Base-by-base conservation (phyloP, 2,888 invertebrate genomes). In the Nomada ruficornis region DNA sequence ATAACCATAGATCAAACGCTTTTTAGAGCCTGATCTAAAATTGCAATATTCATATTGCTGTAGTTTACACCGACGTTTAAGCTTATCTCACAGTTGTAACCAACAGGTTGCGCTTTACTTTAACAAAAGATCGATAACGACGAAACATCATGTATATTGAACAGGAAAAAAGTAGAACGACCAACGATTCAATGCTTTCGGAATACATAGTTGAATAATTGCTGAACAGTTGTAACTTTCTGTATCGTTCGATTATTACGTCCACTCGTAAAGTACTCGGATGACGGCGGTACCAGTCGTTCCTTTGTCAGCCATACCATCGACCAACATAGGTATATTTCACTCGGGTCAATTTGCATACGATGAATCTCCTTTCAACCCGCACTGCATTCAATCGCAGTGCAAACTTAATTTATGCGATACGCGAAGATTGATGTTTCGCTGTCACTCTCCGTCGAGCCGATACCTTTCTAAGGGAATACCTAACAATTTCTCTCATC, bases 281-380 rank as follows among this genome's bases (percentile, higher is more conserved):
- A 67, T 68, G 59, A 76, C 76, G 54, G 54, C 62, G 47, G 60
- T 70, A 62, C 70, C 57, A 76, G 57, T 57, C 67, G 44, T 77
- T 47, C 55, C 73, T 84, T 75, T 72, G 72, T 69, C 47, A 72
- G 67, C 79, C 54, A 44, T 76, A 79, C 63, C 64, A 55, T 64
- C 50, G 69, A 3, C 67, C 42, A 55, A 26, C 70, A 29, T 44
- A 63, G 36, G n/a, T 68, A 73, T 74, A 70, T 75, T 67, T 80
- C 54, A 77, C 67, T 63, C 57, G 42, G 47, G 57, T 73, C 80
- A 68, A 84, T 84, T 84, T 84, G 77, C 84, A 80, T 84, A 84
- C 80, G 80, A 59, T 63, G 77, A 72, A 77, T 75, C 63, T 71
- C 64, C 73, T 79, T 80, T 74, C 77, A 60, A 65, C 57, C 55